Evolutionary conservation across 2,888 invertebrate species (phyloP).

Genomic region (Drosophila rubida): DNA sequence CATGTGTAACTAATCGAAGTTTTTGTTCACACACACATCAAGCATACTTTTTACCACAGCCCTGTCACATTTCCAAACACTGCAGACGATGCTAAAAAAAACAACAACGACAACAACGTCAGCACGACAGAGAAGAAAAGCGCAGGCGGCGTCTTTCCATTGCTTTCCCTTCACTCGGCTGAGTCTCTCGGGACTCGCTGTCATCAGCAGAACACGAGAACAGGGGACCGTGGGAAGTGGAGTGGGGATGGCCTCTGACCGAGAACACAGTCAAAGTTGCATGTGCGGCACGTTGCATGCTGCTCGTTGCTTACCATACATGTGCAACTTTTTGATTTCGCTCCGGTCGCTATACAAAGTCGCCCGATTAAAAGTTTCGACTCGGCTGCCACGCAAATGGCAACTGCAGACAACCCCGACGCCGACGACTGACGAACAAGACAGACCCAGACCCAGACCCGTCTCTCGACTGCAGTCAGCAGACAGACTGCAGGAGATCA

Average conservation of each 20-base stretch:
- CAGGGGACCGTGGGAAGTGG: background rate
- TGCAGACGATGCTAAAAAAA: conserved; percentile 38
- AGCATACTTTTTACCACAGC: conserved; percentile 26
- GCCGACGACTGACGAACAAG: conserved; percentile 20
- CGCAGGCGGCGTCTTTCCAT: background rate
- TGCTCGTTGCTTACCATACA: conserved; percentile 43
- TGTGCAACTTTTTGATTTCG: conserved; percentile 65
- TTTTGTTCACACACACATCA: conserved; percentile 32
- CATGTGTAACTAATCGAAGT: conserved; percentile 69
- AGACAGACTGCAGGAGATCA: conserved; percentile 35
- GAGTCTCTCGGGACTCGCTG: conserved; percentile 38
- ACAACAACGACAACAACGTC: background rate
- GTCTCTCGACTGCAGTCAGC: conserved; percentile 1
- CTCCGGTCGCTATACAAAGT: conserved; percentile 63
- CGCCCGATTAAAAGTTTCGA: conserved; percentile 62
- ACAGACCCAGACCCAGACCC: too few species aligned
- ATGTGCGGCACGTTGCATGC: conserved; percentile 57
- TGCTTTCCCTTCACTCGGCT: background rate
- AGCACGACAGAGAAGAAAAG: conserved; percentile 3
- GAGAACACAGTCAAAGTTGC: conserved; percentile 47
- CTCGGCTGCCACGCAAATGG: conserved; percentile 47
- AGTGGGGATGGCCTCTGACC: conserved; percentile 4
- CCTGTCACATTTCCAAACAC: conserved; percentile 54
- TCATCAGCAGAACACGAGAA: conserved; percentile 44
- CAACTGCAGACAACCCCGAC: conserved; percentile 45